phyloP scores from a whole-genome alignment of 2,888 invertebrate genomes.

The Xylophagus ater region DNA sequence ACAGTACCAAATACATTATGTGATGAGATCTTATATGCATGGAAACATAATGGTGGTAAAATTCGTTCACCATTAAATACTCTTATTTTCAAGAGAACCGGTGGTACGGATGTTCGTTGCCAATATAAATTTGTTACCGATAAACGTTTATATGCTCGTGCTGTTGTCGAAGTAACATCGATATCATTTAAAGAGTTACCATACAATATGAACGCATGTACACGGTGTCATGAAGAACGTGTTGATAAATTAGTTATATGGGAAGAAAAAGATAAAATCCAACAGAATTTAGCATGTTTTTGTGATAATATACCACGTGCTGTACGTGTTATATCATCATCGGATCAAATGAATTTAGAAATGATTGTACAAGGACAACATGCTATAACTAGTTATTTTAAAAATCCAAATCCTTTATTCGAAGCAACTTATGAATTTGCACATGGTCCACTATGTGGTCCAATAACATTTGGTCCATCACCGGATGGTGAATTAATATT shows the following conservation, averaged over 20 bases:
- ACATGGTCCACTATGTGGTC: constrained; percentile 79
- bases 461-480: constrained; percentile 64
- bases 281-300: constrained; percentile 60
- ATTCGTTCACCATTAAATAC: constrained; percentile 78
- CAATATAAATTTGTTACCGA: constrained; percentile 76
- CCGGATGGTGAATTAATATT: constrained; percentile 81
- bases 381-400: constrained; percentile 79
- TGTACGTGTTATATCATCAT: constrained; percentile 61
- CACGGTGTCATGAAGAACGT: constrained; percentile 76
- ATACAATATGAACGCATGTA: constrained; percentile 67
- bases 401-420: constrained; percentile 71
- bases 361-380: constrained; percentile 75
- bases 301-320: constrained; percentile 54
- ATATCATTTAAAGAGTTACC: constrained; percentile 79
- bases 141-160: constrained; percentile 66
- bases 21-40: constrained; percentile 79
- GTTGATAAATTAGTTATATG: constrained; percentile 74
- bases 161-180: constrained; percentile 60
- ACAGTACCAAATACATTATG: constrained; percentile 70
- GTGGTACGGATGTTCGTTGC: constrained; percentile 65
- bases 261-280: constrained; percentile 55
- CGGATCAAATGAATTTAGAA: constrained; percentile 70
- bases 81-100: constrained; percentile 70
- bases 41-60: constrained; percentile 64
- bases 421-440: constrained; percentile 82